Base-by-base conservation (phyloP, 2,888 invertebrate species). In the Tachina fera region DNA sequence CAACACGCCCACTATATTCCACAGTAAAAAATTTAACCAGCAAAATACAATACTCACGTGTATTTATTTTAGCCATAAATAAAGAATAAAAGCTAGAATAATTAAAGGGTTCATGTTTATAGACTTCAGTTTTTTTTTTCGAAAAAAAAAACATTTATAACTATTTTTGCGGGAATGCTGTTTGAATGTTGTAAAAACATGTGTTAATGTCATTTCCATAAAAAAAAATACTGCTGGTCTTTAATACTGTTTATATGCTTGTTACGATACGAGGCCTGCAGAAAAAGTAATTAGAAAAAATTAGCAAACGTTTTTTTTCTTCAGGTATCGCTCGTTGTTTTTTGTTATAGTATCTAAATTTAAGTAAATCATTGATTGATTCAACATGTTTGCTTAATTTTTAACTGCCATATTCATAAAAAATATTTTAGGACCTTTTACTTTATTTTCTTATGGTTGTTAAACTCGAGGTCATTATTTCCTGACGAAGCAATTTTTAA, bases 61-160 rank as follows among this genome's bases (percentile, higher is more conserved):
- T 5, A 22, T 9, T 14, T 56, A 13, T 11, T 53, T 9, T 8
- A 22, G 5, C 39, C 47, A n/a, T 39, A 16, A 47, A 68, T 16
- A 68, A 75, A 58, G 14, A 72, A 31, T 31, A 31, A 31, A 31
- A 31, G 31, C 31, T 31, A 72, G 67, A 49, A 83, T 83, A 86
- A 86, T 86, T 83, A 86, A 86, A 86, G 86, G 86, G 79, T 86
- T 86, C 67, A 86, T 68, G 56, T 39, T 67, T 58, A 56, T 68
- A 47, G n/a, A 63, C 67, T 72, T 74, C 43, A 61, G 70, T 53
- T 71, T 41, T 41, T n/a, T 5, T 74, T 47, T 58, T 39, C 51
- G 13, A 22, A 58, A n/a, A 61, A n/a, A 71, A 19, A 63, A 53
- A 16, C 67, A 51, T 70, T 65, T 47, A 76, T 76, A 70, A 63